Conservation (phyloP, 2,888 invertebrate genomes). For the Eumacrocentrus americanus region DNA sequence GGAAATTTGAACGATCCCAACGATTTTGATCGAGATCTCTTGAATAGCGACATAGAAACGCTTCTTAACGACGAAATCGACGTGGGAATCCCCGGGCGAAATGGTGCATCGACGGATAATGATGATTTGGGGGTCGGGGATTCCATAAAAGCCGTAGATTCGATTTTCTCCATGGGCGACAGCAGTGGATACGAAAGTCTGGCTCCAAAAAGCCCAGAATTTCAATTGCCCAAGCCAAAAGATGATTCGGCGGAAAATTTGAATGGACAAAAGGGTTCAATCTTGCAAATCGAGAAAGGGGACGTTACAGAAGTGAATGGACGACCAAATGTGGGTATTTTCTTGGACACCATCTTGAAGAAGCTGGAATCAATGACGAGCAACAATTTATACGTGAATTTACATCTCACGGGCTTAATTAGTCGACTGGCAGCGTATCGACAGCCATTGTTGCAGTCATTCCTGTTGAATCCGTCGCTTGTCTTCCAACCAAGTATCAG, state of each 20-base stretch:
- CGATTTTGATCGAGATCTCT: background rate
- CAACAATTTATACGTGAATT: constrained; percentile 83
- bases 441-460: constrained; percentile 84
- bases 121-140: constrained; percentile 45
- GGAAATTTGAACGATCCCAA: background rate
- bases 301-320: constrained; percentile 46
- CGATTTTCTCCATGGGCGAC: constrained; percentile 75
- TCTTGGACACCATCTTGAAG: constrained; percentile 79
- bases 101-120: constrained; percentile 27
- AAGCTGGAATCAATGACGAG: constrained; percentile 84
- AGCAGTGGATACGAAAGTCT: constrained; percentile 82
- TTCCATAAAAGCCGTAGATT: constrained; percentile 61
- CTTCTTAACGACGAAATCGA: constrained; percentile 51
- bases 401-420: constrained; percentile 86
- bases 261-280: background rate
- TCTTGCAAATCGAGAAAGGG: background rate
- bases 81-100: constrained; percentile 28
- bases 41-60: constrained; percentile 55
- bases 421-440: constrained; percentile 87
- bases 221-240: background rate
- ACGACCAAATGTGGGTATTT: constrained; percentile 62
- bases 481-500: constrained; percentile 90
- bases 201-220: constrained; percentile 54
- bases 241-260: background rate
- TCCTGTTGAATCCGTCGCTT: constrained; percentile 83